phyloP scores from a whole-genome alignment of 2,113 vertebrate species.

The Myodes glareolus region DNA sequence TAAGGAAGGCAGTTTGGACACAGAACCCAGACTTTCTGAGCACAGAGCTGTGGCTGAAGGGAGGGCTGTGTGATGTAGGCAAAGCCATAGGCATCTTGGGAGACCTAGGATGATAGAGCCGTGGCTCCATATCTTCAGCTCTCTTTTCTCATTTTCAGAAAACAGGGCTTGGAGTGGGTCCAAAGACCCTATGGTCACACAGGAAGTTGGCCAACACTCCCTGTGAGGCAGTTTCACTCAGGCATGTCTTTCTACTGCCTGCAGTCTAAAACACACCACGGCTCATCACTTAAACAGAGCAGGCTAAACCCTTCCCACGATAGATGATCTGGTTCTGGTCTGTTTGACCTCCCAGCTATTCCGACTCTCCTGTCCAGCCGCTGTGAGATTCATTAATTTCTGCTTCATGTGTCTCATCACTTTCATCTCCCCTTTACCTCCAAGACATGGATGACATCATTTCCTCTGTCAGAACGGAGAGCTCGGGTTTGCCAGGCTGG shows the following conservation, averaged over 20 bases:
- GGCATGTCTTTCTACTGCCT: no score
- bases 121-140: background rate
- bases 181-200: no score
- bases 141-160: slow-evolving; percentile 3
- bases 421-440: background rate
- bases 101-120: background rate
- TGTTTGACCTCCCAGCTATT: background rate
- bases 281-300: background rate
- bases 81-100: background rate
- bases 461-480: background rate
- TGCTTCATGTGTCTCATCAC: background rate
- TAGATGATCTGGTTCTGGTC: background rate
- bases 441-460: background rate
- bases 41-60: background rate
- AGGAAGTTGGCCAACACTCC: background rate
- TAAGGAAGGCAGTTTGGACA: background rate
- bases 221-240: background rate
- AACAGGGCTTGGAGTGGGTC: background rate
- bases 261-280: background rate
- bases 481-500: background rate
- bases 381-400: background rate
- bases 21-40: background rate
- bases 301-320: background rate
- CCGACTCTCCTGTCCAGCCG: background rate
- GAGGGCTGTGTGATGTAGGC: background rate